Evolutionary conservation across 1,140 invertebrate genomes (phyloP).

Genomic region (Nasonia giraulti): DNA sequence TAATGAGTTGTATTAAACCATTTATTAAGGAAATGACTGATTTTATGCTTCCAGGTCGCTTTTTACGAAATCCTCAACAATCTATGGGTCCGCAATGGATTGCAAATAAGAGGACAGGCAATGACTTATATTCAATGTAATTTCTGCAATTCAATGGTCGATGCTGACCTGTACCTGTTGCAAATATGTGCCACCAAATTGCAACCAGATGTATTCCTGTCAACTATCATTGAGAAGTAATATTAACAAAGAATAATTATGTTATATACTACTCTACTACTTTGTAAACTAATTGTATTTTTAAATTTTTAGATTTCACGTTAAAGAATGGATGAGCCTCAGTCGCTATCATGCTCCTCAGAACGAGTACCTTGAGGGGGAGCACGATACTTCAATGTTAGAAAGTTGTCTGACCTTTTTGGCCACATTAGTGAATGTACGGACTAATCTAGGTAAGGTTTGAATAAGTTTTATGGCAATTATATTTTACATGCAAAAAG

Average conservation of each 20-base stretch:
- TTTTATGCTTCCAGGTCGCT: constrained; percentile 82
- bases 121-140: constrained; percentile 99
- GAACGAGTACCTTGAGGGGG: constrained; percentile 79
- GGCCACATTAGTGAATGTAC: constrained; percentile 90
- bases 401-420: constrained; percentile 94
- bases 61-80: constrained; percentile 96
- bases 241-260: constrained; percentile 55
- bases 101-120: constrained; percentile 98
- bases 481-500: not conserved
- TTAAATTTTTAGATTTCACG: constrained; percentile 80
- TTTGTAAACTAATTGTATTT: not conserved
- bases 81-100: constrained; percentile 96
- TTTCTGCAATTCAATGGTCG: constrained; percentile 98
- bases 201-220: constrained; percentile 88
- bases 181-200: constrained; percentile 94
- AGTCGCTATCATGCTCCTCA: constrained; percentile 79
- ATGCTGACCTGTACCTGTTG: constrained; percentile 95
- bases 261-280: constrained; percentile 27
- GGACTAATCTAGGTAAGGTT: constrained; percentile 88
- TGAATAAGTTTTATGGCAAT: not conserved
- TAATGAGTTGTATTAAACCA: no score
- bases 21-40: not conserved
- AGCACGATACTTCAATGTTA: constrained; percentile 91
- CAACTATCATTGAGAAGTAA: constrained; percentile 91
- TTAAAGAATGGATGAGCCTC: constrained; percentile 90